Conservation (phyloP, 2,888 invertebrate genomes). For the Drosophila monieri region DNA sequence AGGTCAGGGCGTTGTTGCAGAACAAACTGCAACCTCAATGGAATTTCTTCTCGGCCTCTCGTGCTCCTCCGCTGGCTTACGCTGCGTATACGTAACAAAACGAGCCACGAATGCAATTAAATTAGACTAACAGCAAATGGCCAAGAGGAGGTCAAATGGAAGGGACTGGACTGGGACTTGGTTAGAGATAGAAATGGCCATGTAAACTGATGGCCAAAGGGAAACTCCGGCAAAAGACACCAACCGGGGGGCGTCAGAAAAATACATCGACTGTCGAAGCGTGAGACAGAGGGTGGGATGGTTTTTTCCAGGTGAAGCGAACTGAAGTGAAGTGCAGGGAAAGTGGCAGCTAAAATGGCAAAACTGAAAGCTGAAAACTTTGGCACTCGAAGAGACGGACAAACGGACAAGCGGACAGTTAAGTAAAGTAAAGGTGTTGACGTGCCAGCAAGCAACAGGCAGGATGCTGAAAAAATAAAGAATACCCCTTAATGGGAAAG, state of each 20-base stretch:
- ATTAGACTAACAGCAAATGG: constrained; percentile 44
- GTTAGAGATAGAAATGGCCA: constrained; percentile 14
- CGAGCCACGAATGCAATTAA: constrained; percentile 55
- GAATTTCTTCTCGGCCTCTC: constrained; percentile 11
- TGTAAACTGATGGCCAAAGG: constrained; percentile 36
- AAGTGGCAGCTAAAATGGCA: constrained; percentile 40
- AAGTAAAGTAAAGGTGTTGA: constrained; percentile 40
- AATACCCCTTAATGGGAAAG: not conserved
- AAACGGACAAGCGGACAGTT: not conserved
- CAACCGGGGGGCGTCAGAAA: not conserved
- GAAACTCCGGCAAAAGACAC: constrained; percentile 12
- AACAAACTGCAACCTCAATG: constrained; percentile 33
- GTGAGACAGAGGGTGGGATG: not conserved
- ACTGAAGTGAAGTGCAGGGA: constrained; percentile 27
- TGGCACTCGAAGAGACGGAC: constrained; percentile 8
- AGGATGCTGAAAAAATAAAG: not conserved
- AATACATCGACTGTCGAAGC: constrained; percentile 16
- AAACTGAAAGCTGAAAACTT: constrained; percentile 35
- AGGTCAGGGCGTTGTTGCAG: constrained; percentile 37
- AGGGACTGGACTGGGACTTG: not conserved
- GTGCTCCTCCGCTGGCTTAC: constrained; percentile 16
- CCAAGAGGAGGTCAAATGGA: constrained; percentile 22
- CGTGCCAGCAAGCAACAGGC: constrained; percentile 31
- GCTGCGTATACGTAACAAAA: constrained; percentile 50
- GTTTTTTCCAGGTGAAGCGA: not conserved